Base-by-base conservation (phyloP, 1,140 invertebrate species). In the Eumeta japonica region DNA sequence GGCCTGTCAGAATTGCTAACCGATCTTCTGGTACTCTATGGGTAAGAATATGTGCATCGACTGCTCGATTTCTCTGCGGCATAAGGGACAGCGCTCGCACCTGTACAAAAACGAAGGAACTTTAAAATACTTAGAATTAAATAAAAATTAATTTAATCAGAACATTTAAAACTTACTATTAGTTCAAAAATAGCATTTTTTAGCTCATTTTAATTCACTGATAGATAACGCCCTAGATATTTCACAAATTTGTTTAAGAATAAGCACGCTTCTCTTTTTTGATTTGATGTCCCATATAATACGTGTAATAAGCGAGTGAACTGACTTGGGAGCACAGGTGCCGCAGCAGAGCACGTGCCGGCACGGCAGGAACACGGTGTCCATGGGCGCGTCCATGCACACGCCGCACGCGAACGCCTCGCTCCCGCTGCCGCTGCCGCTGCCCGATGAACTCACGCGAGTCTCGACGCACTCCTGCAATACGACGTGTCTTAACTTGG, bases 351-450 rank as follows among this genome's bases (percentile, higher is more conserved):
- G 81, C n/a, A 88, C 86, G 66, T 92, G 89, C 24, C 84, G 79
- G 59, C 89, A 92, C 3, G 88, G 88, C 67, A 88, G 83, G 70
- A 92, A 86, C 38, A 87, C 84, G n/a, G 86, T 86, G 72, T 89
- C 83, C 49, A 90, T 83, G 41, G 81, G 79, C 16, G 79, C 79
- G 67, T 91, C 89, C 87, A 90, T 90, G 52, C 89, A 92, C 44
- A 90, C 87, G 51, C 86, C 81, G 56, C 88, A 92, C 11, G 87
- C 83, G 75, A 90, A 83, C 16, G 85, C 43, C 31, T 61, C 52
- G 19, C 56, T 50, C 28, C 45, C 43, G 27, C 47, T 34, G 11
- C 55, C 28, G 29, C 37, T 28, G 33, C 45, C 52, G 9, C 27
- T 10, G 28, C 12, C 12, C 33, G 27, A 18, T 10, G 3, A 7